A percentile compares a stretch with the other conserved stretches of the same genome.
phyloP scores from a whole-genome alignment of 2,797 vertebrate species.

The Pipistrellus nathusii region DNA sequence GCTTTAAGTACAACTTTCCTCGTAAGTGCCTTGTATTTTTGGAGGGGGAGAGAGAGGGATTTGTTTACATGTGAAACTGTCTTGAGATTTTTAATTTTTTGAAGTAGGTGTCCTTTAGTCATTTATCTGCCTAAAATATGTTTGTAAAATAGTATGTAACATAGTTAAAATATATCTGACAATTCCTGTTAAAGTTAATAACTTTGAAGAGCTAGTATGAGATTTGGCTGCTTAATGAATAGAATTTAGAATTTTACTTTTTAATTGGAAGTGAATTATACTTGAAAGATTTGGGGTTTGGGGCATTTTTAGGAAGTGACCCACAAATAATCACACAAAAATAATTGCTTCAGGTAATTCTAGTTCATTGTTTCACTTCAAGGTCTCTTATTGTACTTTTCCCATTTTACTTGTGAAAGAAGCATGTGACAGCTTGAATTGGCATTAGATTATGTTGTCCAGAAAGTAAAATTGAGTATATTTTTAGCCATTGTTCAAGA shows the following conservation, averaged over 20 bases:
- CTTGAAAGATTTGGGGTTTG: background rate
- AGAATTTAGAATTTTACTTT: slow-evolving; percentile 57
- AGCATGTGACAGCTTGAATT: background rate
- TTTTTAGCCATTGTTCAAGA: background rate
- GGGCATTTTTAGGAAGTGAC: background rate
- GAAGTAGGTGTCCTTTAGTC: background rate
- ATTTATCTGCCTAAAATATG: slow-evolving; percentile 32
- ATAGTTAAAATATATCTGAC: background rate
- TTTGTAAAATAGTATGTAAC: background rate
- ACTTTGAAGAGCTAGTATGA: background rate
- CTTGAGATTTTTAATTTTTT: slow-evolving; percentile 15
- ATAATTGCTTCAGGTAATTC: background rate
- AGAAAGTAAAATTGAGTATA: slow-evolving; percentile 14
- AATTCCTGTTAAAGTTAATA: background rate
- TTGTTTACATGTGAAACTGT: slow-evolving; percentile 10
- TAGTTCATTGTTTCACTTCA: slow-evolving; percentile 32
- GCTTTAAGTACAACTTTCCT: slow-evolving; percentile 97
- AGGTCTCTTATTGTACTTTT: background rate
- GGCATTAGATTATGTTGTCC: background rate
- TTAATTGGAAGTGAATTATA: slow-evolving; percentile 29
- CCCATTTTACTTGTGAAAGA: slow-evolving; percentile 39
- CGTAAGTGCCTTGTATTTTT: slow-evolving; percentile 88
- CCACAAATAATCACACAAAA: slow-evolving; percentile 16
- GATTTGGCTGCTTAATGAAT: background rate
- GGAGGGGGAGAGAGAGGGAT: background rate